Conservation (phyloP, 2,888 invertebrate species). For the Sarcophaga carnaria region DNA sequence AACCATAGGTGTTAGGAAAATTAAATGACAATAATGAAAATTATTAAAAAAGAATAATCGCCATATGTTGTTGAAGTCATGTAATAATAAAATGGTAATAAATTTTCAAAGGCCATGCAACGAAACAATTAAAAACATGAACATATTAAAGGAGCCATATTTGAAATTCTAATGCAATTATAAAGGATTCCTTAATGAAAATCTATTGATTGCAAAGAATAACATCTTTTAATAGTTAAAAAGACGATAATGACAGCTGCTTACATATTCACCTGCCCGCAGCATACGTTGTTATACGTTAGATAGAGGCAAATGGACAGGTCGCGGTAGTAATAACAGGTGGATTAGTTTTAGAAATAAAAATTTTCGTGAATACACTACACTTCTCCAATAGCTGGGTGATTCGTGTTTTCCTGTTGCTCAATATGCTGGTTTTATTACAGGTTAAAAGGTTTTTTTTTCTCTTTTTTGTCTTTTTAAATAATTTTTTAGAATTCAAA, state of each 20-base stretch:
- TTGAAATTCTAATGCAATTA: neutral
- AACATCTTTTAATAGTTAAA: constrained; percentile 42
- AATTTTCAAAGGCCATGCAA: neutral
- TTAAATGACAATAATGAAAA: constrained; percentile 59
- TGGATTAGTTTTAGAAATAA: constrained; percentile 59
- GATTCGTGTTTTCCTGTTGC: constrained; percentile 45
- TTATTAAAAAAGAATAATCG: constrained; percentile 52
- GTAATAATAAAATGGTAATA: neutral
- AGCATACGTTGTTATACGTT: constrained; percentile 44
- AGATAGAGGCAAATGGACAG: constrained; percentile 19
- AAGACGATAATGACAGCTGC: constrained; percentile 51
- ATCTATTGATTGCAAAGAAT: neutral
- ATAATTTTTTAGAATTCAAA: neutral
- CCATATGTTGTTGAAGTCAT: neutral
- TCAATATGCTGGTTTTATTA: constrained; percentile 51
- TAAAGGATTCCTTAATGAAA: constrained; percentile 19
- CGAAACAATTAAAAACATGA: neutral
- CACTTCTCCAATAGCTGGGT: too few relatives aligned
- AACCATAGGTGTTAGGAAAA: constrained; percentile 65
- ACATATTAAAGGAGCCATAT: neutral
- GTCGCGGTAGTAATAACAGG: constrained; percentile 53
- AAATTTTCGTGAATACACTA: neutral
- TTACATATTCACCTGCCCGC: constrained; percentile 66
- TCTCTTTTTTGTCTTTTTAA: neutral
- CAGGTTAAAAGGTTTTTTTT: too few relatives aligned